These are phyloP conservation scores for Brachionus calyciflorus DNA, from an alignment of 1,140 invertebrate species.

Conservation along the genomic window DNA sequence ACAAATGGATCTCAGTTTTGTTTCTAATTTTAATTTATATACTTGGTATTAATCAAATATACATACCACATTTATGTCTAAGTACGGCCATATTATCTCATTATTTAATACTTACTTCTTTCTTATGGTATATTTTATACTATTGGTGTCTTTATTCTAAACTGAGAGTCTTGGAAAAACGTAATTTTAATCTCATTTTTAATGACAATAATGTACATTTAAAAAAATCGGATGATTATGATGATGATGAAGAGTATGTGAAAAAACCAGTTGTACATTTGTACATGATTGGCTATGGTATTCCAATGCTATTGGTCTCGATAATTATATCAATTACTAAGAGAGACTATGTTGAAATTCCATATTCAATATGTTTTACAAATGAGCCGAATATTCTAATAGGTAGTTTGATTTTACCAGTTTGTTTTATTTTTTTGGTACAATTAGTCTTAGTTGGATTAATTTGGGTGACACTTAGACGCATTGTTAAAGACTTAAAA, in stretches of 20 bases:
- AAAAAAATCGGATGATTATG: slow-evolving; percentile 8
- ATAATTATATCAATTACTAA: slow-evolving; percentile 33
- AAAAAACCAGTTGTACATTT: slow-evolving; percentile 34
- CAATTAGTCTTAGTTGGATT: slow-evolving; percentile 3
- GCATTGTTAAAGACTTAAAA: slow-evolving; percentile 20
- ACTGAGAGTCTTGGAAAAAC: background rate
- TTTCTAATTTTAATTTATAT: background rate
- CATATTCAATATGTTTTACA: slow-evolving; percentile 15
- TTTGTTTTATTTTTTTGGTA: slow-evolving; percentile 12
- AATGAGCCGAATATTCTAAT: slow-evolving; percentile 36
- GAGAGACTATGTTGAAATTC: slow-evolving; percentile 13
- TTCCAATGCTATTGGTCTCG: background rate
- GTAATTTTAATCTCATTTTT: slow-evolving; percentile 19
- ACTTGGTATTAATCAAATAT: slow-evolving; percentile 30
- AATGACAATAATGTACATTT: slow-evolving; percentile 18
- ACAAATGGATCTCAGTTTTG: slow-evolving; percentile 1
- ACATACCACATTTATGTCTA: slow-evolving; percentile 16
- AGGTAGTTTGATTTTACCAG: slow-evolving; percentile 2
- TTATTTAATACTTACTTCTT: background rate
- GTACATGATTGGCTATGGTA: slow-evolving; percentile 40
- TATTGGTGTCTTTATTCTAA: slow-evolving; percentile 28
- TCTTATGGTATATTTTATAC: slow-evolving; percentile 41
- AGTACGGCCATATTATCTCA: background rate
- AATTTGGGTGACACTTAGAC: slow-evolving; percentile 3
- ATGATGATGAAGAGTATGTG: slow-evolving; percentile 15